These are phyloP conservation scores for Acanthurus tractus DNA, from an alignment of 2,797 vertebrate species.

Conservation along the genomic window DNA sequence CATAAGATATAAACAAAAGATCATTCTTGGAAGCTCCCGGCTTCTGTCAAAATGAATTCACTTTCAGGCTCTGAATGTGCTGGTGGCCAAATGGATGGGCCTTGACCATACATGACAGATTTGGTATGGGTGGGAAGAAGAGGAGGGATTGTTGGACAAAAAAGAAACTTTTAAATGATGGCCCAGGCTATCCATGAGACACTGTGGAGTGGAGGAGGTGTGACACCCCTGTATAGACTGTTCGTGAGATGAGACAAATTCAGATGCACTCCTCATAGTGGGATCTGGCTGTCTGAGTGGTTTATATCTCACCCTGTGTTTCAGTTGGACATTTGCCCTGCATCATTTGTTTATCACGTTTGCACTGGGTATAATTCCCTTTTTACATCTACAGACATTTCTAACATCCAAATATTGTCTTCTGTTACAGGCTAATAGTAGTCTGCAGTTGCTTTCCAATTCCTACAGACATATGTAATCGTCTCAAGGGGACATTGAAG, in stretches of 20 bases:
- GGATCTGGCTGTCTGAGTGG: conserved; percentile 50
- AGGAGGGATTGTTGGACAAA: conserved; percentile 41
- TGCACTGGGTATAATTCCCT: conserved; percentile 20
- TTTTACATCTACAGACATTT: conserved; percentile 33
- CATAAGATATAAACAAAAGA: conserved; percentile 33
- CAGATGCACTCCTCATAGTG: conserved; percentile 25
- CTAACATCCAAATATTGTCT: conserved; percentile 50
- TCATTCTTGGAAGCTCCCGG: conserved; percentile 19
- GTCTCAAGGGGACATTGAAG: conserved; percentile 41
- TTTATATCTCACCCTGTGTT: conserved; percentile 52
- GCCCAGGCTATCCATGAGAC: conserved; percentile 44
- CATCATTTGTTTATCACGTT: conserved; percentile 50
- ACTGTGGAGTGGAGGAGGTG: conserved; percentile 39
- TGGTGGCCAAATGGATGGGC: conserved; percentile 41
- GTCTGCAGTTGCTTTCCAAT: conserved; percentile 41
- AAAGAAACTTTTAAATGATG: conserved; percentile 63
- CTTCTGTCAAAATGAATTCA: conserved; percentile 45
- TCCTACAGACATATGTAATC: conserved; percentile 38
- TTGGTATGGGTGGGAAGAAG: conserved; percentile 36
- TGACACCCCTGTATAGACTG: conserved; percentile 61
- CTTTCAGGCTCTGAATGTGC: conserved; percentile 12
- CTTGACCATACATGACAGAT: conserved; percentile 31
- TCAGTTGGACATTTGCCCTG: conserved; percentile 34
- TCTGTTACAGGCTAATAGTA: conserved; percentile 44
- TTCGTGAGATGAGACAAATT: conserved; percentile 51